These are phyloP conservation scores for Sphaeridia pumilis DNA, from an alignment of 2,888 invertebrate genomes.

Conservation along the genomic window DNA sequence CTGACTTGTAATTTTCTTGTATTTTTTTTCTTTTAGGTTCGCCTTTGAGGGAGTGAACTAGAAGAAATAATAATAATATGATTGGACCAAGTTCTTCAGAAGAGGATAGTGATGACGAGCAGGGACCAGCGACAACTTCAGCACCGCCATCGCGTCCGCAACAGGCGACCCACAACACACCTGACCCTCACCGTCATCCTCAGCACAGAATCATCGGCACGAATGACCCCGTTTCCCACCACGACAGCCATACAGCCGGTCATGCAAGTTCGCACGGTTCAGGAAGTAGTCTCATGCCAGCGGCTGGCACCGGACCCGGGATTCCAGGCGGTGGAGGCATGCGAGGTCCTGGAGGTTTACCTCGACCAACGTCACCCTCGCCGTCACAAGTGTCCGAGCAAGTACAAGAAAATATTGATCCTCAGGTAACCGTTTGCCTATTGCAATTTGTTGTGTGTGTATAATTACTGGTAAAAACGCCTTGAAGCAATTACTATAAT, in stretches of 20 bases:
- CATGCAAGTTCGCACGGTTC: conserved; percentile 16
- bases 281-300: conserved; percentile 39
- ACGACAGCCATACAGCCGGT: conserved; percentile 27
- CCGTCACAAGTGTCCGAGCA: conserved; percentile 85
- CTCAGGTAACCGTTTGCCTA: conserved; percentile 20
- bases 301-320: conserved; percentile 51
- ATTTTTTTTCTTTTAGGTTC: no score
- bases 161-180: conserved; percentile 14
- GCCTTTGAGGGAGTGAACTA: not conserved
- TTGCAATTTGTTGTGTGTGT: not conserved
- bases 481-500: no score
- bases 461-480: no score
- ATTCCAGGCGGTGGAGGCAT: conserved; percentile 47
- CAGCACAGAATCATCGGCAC: conserved; percentile 16
- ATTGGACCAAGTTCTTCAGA: conserved; percentile 94
- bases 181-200: conserved; percentile 8
- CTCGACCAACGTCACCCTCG: conserved; percentile 75
- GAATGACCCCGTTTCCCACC: conserved; percentile 22
- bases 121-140: conserved; percentile 46
- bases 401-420: conserved; percentile 45
- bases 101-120: conserved; percentile 87
- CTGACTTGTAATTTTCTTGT: no score
- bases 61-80: conserved; percentile 46
- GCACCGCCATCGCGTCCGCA: conserved; percentile 35
- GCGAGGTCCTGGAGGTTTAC: conserved; percentile 51